These are phyloP conservation scores for Upupa epops DNA, from an alignment of 2,113 vertebrate genomes.

Conservation along the genomic window DNA sequence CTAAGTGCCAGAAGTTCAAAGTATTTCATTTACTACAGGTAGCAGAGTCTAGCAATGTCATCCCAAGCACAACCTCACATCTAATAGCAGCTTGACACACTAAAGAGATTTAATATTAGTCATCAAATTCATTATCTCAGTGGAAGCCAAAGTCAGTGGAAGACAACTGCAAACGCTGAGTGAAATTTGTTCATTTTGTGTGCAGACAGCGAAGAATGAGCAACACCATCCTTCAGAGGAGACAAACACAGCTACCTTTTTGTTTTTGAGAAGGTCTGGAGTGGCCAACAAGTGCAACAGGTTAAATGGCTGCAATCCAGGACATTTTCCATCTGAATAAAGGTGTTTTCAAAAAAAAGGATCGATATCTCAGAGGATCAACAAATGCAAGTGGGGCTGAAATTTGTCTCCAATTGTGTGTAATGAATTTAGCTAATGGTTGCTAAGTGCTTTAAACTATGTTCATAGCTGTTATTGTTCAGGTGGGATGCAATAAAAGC, in stretches of 20 bases:
- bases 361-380: background rate
- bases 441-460: background rate
- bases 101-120: background rate
- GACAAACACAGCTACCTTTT: background rate
- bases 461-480: background rate
- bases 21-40: background rate
- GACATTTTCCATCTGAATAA: background rate
- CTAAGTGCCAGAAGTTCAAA: background rate
- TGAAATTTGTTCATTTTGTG: background rate
- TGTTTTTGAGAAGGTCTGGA: background rate
- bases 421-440: background rate
- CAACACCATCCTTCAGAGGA: background rate
- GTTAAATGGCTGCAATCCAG: background rate
- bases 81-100: background rate
- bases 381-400: background rate
- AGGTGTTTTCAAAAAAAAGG: background rate
- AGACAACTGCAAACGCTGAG: background rate
- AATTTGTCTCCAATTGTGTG: fast-evolving
- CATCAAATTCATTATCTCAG: background rate
- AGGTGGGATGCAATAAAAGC: background rate
- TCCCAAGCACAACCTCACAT: background rate
- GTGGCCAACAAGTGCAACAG: background rate
- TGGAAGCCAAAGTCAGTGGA: background rate
- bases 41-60: background rate
- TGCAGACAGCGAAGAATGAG: background rate